Percentiles rank a stretch among this genome's conserved stretches.
Evolutionary conservation across 1,140 invertebrate genomes (phyloP).

Genomic region (Drosophila novamexicana): DNA sequence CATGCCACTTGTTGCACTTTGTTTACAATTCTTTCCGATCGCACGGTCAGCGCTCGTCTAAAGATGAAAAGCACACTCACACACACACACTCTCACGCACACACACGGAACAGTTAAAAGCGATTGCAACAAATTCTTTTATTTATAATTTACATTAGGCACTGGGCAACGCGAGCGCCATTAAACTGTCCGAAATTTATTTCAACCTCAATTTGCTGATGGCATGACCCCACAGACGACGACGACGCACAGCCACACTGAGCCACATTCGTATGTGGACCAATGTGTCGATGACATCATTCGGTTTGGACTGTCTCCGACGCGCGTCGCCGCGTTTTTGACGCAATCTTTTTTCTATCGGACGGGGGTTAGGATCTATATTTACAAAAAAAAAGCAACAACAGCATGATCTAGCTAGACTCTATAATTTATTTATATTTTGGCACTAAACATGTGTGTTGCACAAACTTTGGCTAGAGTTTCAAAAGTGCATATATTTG

Average conservation of each 20-base stretch:
- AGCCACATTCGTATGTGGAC: conserved; percentile 44
- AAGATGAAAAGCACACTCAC: background rate
- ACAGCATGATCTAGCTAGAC: conserved; percentile 33
- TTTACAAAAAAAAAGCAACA: conserved; percentile 52
- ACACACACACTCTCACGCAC: too few species aligned
- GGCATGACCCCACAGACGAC: conserved; percentile 64
- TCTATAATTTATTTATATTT: conserved; percentile 1
- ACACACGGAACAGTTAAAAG: conserved; percentile 6
- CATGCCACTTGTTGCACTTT: conserved; percentile 25
- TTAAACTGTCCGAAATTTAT: conserved; percentile 66
- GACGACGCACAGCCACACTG: conserved; percentile 28
- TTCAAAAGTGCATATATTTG: too few species aligned
- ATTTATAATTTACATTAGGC: conserved; percentile 31
- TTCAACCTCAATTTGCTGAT: conserved; percentile 73
- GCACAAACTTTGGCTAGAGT: background rate
- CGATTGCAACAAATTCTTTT: conserved; percentile 42
- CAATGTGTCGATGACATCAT: conserved; percentile 74
- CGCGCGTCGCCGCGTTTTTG: conserved; percentile 48
- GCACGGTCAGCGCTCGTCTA: background rate
- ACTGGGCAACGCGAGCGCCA: conserved; percentile 38
- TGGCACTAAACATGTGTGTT: background rate
- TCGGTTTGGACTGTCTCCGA: conserved; percentile 21
- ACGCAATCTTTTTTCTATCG: conserved; percentile 54
- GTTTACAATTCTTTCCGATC: conserved; percentile 5
- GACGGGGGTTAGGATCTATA: conserved; percentile 51